Evolutionary conservation across 2,797 vertebrate species (phyloP).

Genomic region (Merluccius polli): DNA sequence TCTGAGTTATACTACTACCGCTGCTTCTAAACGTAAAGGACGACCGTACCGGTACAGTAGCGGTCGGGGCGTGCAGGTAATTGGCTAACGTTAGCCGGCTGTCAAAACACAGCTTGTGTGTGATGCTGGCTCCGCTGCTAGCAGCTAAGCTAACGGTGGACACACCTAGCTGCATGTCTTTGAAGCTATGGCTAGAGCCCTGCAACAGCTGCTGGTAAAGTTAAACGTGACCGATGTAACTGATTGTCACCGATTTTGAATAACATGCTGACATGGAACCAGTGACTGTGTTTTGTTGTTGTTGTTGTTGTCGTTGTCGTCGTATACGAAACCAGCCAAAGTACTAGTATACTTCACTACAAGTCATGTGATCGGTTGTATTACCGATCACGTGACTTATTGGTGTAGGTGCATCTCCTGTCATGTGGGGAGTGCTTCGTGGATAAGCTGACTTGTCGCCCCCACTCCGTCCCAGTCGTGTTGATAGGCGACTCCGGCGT

Average conservation of each 20-base stretch:
- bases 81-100: slow-evolving; percentile 13
- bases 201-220: not conserved
- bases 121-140: not conserved
- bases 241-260: not conserved
- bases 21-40: not conserved
- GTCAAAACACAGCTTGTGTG: slow-evolving; percentile 23
- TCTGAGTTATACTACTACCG: not conserved
- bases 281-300: not conserved
- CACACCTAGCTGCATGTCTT: slow-evolving; percentile 55
- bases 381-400: not conserved
- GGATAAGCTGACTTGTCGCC: not conserved
- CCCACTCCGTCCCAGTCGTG: slow-evolving; percentile 76
- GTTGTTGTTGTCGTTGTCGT: not conserved
- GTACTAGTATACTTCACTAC: not conserved
- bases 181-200: slow-evolving; percentile 7
- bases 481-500: slow-evolving; percentile 97
- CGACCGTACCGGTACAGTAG: not conserved
- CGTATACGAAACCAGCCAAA: not conserved
- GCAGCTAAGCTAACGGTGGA: slow-evolving; percentile 30
- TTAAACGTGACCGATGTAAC: not conserved
- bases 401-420: not conserved
- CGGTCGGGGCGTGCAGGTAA: not conserved
- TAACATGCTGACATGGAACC: not conserved
- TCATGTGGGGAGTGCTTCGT: not conserved
- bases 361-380: not conserved